Evolutionary conservation across 35 echinoderm and acorn worm genomes (phyloP).

Genomic region (Stichopus chloronotus): DNA sequence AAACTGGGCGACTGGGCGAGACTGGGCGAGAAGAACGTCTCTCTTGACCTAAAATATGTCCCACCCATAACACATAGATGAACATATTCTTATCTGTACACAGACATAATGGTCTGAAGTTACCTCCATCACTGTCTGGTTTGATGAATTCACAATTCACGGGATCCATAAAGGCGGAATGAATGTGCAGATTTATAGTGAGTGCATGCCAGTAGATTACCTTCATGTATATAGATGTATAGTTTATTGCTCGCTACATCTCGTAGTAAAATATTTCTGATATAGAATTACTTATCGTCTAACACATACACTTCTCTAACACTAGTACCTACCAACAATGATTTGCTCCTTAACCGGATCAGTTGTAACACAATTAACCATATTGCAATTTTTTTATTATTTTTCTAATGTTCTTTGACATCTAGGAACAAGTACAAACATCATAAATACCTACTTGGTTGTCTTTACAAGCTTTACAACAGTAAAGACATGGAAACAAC

Average conservation of each 20-base stretch:
- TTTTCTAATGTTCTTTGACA: background rate
- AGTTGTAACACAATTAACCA: background rate
- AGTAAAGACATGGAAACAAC: background rate
- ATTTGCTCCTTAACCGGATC: background rate
- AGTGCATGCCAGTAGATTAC: background rate
- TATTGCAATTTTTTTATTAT: background rate
- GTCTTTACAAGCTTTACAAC: background rate
- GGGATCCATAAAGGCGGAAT: background rate
- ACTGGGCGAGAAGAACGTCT: too few species aligned
- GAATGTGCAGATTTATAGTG: background rate
- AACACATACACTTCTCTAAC: background rate
- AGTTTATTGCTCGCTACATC: too few species aligned
- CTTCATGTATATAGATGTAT: too few species aligned
- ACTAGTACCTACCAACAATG: background rate
- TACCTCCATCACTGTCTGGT: background rate
- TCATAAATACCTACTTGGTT: background rate
- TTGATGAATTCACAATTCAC: background rate
- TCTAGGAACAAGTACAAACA: background rate
- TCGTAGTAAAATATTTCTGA: too few species aligned
- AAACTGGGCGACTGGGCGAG: too few species aligned
- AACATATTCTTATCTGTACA: background rate
- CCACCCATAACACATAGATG: background rate
- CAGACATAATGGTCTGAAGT: background rate
- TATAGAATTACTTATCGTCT: too few species aligned
- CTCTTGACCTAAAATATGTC: background rate